Evolutionary conservation across 2,113 vertebrate genomes (phyloP).

Genomic region (Myrmecobius fasciatus): DNA sequence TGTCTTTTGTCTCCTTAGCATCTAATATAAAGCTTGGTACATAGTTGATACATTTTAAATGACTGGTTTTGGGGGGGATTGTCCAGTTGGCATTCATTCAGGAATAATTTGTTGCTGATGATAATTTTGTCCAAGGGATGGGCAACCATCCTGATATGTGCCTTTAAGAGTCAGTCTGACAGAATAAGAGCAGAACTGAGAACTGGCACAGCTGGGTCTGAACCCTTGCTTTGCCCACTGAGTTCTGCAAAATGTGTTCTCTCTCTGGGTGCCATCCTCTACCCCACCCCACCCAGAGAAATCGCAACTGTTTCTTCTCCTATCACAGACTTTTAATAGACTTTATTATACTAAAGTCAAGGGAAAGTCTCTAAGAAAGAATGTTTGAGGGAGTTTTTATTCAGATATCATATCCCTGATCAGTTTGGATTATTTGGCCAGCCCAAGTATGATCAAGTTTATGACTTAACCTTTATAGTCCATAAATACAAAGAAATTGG

Average conservation of each 20-base stretch:
- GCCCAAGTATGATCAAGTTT: constrained; percentile 38
- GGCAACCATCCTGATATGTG: background rate
- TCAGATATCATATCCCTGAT: constrained; percentile 27
- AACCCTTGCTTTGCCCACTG: background rate
- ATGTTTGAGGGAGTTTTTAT: background rate
- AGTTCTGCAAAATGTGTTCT: background rate
- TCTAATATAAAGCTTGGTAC: background rate
- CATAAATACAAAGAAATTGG: background rate
- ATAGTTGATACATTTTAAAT: background rate
- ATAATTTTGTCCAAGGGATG: background rate
- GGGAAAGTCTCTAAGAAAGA: background rate
- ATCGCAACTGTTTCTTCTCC: background rate
- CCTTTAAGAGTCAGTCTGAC: background rate
- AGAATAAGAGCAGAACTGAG: background rate
- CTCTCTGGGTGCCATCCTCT: background rate
- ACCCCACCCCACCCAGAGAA: background rate
- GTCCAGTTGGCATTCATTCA: background rate
- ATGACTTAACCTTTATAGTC: constrained; percentile 53
- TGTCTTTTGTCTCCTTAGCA: background rate
- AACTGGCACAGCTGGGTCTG: background rate
- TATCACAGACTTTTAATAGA: background rate
- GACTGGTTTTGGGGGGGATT: background rate
- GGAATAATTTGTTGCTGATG: background rate
- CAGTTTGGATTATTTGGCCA: constrained; percentile 56
- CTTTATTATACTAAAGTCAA: background rate